These are phyloP conservation scores for Parnassius orleans DNA, from an alignment of 2,888 invertebrate species.

Conservation along the genomic window DNA sequence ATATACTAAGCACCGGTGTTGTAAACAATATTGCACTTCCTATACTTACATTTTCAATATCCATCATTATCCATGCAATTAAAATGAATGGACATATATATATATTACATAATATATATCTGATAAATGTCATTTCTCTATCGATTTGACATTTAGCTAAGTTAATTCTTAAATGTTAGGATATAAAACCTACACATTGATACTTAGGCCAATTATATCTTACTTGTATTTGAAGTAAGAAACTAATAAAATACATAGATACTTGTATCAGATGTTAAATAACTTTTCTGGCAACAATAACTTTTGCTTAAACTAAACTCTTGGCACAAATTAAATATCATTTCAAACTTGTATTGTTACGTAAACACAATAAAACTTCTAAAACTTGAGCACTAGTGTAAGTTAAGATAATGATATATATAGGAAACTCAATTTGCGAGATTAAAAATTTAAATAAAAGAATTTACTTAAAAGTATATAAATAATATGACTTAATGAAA, in stretches of 20 bases:
- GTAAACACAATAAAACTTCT: conserved; percentile 39
- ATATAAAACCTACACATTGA: conserved; percentile 68
- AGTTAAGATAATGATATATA: conserved; percentile 35
- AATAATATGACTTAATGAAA: conserved; percentile 70
- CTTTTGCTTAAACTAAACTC: conserved; percentile 64
- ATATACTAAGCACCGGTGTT: conserved; percentile 62
- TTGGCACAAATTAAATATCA: conserved; percentile 76
- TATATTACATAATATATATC: conserved; percentile 4
- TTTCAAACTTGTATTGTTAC: conserved; percentile 43
- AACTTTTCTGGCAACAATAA: conserved; percentile 47
- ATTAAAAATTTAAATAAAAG: conserved; percentile 43
- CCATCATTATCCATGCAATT: conserved; percentile 43
- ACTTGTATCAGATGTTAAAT: conserved; percentile 30
- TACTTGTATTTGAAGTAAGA: conserved; percentile 48
- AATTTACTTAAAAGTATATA: conserved; percentile 53
- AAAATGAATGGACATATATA: conserved; percentile 47
- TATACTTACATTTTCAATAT: conserved; percentile 38
- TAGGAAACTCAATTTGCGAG: conserved; percentile 40
- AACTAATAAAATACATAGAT: conserved; percentile 45
- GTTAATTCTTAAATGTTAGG: conserved; percentile 53
- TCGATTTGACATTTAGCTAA: conserved; percentile 12
- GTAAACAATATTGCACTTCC: conserved; percentile 60
- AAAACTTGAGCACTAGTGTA: conserved; percentile 49
- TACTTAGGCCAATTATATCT: conserved; percentile 73
- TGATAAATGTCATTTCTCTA: background rate